Percentiles rank a stretch among this genome's conserved stretches.
phyloP scores from a whole-genome alignment of 1,140 invertebrate species.

The Diorhabda elongata region DNA sequence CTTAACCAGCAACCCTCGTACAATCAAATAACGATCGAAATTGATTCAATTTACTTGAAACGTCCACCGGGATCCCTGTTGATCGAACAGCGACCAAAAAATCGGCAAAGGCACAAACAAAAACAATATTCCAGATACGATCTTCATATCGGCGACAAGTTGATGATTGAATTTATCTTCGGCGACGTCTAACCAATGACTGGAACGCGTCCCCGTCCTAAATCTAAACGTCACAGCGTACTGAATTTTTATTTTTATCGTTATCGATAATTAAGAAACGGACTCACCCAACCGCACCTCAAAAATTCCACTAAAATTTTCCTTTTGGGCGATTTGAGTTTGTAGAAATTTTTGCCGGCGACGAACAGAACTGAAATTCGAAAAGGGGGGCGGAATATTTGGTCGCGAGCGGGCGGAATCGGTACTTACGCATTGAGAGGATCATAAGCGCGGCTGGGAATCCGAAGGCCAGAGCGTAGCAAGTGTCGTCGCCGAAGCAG shows the following conservation, averaged over 20 bases:
- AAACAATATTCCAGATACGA: conserved; percentile 46
- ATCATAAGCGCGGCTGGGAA: conserved; percentile 67
- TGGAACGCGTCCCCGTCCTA: conserved; percentile 30
- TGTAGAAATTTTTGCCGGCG: conserved; percentile 63
- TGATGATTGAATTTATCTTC: conserved; percentile 55
- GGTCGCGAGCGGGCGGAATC: too few species aligned
- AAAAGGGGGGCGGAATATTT: neutral
- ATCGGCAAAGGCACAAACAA: conserved; percentile 64
- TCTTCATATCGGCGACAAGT: conserved; percentile 57
- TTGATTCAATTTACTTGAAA: conserved; percentile 55
- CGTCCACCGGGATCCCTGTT: conserved; percentile 64
- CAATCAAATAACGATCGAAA: neutral
- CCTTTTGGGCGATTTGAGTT: conserved; percentile 61
- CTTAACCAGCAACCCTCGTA: too few species aligned
- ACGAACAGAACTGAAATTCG: conserved; percentile 63
- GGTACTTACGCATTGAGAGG: conserved; percentile 56
- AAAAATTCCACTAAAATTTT: conserved; percentile 66
- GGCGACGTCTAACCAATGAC: conserved; percentile 68
- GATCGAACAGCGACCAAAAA: conserved; percentile 67
- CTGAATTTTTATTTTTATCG: conserved; percentile 21
- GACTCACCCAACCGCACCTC: conserved; percentile 61
- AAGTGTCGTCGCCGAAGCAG: conserved; percentile 69
- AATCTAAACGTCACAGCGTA: conserved; percentile 31
- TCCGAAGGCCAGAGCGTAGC: conserved; percentile 75
- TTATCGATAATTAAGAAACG: neutral